Evolutionary conservation across 92 coral and sea anemone genomes (phyloP).

Genomic region (Hydrozoanthus gracilis): DNA sequence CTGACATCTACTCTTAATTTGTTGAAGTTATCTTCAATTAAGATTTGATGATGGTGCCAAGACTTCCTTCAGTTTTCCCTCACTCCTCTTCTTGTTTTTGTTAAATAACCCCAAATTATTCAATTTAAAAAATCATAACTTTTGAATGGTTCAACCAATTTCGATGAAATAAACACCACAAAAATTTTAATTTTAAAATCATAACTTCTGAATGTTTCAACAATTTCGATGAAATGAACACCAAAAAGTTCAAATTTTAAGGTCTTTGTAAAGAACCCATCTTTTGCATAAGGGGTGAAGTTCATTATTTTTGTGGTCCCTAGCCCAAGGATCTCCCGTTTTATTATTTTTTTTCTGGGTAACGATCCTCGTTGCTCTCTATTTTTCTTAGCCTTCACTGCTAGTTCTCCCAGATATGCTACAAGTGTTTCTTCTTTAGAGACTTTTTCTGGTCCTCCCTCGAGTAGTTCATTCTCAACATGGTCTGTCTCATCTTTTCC

Average conservation of each 20-base stretch:
- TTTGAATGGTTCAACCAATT: constrained; percentile 24
- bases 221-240: constrained; percentile 23
- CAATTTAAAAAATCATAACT: constrained; percentile 33
- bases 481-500: too few relatives aligned
- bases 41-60: constrained; percentile 37
- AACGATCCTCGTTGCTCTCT: too few relatives aligned
- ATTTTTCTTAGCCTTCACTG: too few relatives aligned
- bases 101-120: too few relatives aligned
- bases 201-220: constrained; percentile 24
- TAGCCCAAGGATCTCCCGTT: background rate
- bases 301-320: constrained; percentile 24
- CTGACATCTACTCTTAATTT: too few relatives aligned
- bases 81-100: background rate
- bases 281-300: constrained; percentile 34
- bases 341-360: too few relatives aligned
- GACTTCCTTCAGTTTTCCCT: constrained; percentile 17
- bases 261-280: constrained; percentile 34
- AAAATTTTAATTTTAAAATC: constrained; percentile 25
- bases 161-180: constrained; percentile 30
- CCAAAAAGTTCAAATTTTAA: constrained; percentile 23
- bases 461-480: too few relatives aligned
- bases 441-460: too few relatives aligned
- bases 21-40: constrained; percentile 33
- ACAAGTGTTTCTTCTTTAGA: too few relatives aligned
- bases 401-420: too few relatives aligned